Evolutionary conservation across 2,888 invertebrate genomes (phyloP).

Genomic region (Eupsilia transversa): DNA sequence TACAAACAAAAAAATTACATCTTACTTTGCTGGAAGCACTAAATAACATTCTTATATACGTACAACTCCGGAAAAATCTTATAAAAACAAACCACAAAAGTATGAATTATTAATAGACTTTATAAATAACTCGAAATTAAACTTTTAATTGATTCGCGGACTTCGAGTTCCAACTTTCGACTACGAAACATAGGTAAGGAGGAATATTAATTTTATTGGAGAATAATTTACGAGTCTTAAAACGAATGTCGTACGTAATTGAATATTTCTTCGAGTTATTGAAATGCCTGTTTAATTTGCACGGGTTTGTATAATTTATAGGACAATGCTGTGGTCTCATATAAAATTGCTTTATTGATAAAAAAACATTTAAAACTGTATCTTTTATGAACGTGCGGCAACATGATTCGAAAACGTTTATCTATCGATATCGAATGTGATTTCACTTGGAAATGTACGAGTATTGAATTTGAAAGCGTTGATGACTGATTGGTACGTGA

Average conservation of each 20-base stretch:
- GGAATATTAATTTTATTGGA: constrained; percentile 66
- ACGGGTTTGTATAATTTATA: constrained; percentile 13
- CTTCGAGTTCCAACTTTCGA: constrained; percentile 55
- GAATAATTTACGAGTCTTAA: constrained; percentile 61
- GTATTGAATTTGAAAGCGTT: constrained; percentile 9
- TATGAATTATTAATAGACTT: constrained; percentile 55
- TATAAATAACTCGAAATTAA: constrained; percentile 59
- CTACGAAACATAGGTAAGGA: constrained; percentile 57
- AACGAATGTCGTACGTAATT: constrained; percentile 53
- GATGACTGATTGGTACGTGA: constrained; percentile 15
- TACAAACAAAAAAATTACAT: too few relatives aligned
- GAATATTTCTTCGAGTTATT: constrained; percentile 43
- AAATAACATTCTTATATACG: background rate
- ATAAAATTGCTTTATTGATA: background rate
- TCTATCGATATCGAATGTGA: background rate
- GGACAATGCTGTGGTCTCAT: background rate
- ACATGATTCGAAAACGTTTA: background rate
- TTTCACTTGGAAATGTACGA: background rate
- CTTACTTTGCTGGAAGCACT: background rate
- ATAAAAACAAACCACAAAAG: constrained; percentile 21
- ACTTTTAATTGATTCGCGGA: constrained; percentile 70
- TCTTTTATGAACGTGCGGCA: background rate
- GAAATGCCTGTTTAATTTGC: constrained; percentile 22
- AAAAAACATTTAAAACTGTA: background rate
- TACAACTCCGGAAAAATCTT: background rate